These are phyloP conservation scores for Nyctalus aviator DNA, from an alignment of 2,797 vertebrate species.

Conservation along the genomic window DNA sequence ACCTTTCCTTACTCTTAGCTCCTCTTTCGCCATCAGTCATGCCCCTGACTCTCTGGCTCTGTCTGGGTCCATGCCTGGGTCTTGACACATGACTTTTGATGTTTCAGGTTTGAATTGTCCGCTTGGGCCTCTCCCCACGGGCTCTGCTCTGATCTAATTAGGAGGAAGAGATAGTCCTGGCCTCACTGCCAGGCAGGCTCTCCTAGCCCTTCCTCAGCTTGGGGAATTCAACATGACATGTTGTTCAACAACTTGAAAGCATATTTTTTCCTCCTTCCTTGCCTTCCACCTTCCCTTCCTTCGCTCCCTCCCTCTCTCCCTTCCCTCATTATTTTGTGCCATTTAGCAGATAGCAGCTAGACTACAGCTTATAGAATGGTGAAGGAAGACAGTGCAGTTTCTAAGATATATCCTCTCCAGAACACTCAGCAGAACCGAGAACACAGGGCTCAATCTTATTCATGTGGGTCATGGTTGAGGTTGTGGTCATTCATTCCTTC, in stretches of 20 bases:
- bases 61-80: neutral
- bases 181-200: neutral
- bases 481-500: neutral
- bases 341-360: neutral
- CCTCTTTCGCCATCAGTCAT: neutral
- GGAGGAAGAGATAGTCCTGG: neutral
- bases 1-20: neutral
- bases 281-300: neutral
- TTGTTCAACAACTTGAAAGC: neutral
- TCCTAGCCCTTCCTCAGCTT: neutral
- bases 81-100: neutral
- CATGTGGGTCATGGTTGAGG: neutral
- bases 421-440: neutral
- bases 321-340: neutral
- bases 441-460: neutral
- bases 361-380: neutral
- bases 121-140: neutral
- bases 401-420: neutral
- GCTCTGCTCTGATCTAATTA: neutral
- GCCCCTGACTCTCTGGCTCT: neutral
- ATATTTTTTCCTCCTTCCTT: neutral
- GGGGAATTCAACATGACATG: neutral
- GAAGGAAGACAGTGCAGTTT: neutral
- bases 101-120: neutral
- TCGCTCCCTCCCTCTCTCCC: accelerated